Evolutionary conservation across 2,888 invertebrate species (phyloP).

Genomic region (Meloe dianella): DNA sequence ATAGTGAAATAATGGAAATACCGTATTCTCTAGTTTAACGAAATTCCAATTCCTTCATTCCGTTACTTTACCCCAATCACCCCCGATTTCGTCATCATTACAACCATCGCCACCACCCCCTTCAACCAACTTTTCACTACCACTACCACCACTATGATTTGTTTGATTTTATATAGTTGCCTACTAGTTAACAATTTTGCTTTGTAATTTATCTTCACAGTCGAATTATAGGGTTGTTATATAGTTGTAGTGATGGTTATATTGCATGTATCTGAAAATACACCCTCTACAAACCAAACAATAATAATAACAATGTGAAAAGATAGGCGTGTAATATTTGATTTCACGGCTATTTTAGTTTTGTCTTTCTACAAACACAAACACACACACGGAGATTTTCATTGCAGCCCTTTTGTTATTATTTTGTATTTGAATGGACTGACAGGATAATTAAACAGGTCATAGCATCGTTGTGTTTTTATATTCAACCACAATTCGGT

Average conservation of each 20-base stretch:
- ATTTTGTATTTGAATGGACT: background rate
- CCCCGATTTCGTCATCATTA: too few relatives aligned
- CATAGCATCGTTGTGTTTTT: too few relatives aligned
- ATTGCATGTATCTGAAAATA: conserved; percentile 11
- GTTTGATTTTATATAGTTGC: background rate
- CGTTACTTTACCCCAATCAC: background rate
- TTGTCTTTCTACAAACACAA: background rate
- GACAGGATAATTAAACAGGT: background rate
- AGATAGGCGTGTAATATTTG: conserved; percentile 3
- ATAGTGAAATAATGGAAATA: conserved; percentile 31
- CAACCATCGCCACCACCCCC: background rate
- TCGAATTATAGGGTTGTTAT: conserved; percentile 9
- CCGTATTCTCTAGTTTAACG: conserved; percentile 47
- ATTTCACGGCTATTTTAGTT: background rate
- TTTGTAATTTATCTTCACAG: conserved; percentile 8
- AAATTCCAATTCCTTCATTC: conserved; percentile 9
- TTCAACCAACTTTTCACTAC: background rate
- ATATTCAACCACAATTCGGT: background rate
- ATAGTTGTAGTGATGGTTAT: background rate
- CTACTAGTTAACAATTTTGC: conserved; percentile 2
- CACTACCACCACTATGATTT: background rate
- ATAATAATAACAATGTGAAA: background rate
- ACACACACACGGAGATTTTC: too few relatives aligned
- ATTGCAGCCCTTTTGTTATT: background rate
- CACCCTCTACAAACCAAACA: background rate